Base-by-base conservation (phyloP, 2,113 vertebrate genomes). In the Tor tambroides region DNA sequence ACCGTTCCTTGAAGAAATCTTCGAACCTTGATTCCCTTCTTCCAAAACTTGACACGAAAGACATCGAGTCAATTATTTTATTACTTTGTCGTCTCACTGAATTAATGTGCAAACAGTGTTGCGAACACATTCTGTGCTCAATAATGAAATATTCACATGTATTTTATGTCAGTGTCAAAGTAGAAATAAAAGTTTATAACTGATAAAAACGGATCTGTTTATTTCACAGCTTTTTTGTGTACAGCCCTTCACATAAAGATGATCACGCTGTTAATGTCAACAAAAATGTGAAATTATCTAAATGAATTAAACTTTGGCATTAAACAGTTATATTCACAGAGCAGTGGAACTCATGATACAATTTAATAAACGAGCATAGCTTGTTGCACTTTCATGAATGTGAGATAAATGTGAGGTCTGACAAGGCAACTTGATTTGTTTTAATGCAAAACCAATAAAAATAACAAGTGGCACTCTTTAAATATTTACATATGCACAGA, bases 191-290 rank as follows among this genome's bases (percentile, higher is more conserved):
- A 32, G 14, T 82, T n/a, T 49, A 23, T 67, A 12, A 11, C 7
- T 49, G 23, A 81, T 81, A 80, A 80, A 54, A 63, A 35, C 23
- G 3, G 19, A 72, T 38, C 10, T 23, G 26, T 87, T 89, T 80
- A 83, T 89, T 89, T 89, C 77, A 81, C 43, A 89, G 51, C 81
- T 30, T 69, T 65, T 77, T 59, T 14, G 19, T 28, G 38, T 65
- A 75, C 26, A 76, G 49, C 6, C n/a, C 32, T 77, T 54, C 30
- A 82, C 54, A 56, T 56, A 56, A 56, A 56, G 17, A 86, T 84
- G 32, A 85, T 61, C 67, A 17, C 23, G 41, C 30, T 74, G 43
- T 84, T 35, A 54, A 63, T 43, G 6, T 32, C 4, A 77, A 67
- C n/a, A 32, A 38, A 6, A 69, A 78, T 71, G 17, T 21, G 43